These are phyloP conservation scores for Mythimna vitellina DNA, from an alignment of 2,888 invertebrate genomes.

Conservation along the genomic window DNA sequence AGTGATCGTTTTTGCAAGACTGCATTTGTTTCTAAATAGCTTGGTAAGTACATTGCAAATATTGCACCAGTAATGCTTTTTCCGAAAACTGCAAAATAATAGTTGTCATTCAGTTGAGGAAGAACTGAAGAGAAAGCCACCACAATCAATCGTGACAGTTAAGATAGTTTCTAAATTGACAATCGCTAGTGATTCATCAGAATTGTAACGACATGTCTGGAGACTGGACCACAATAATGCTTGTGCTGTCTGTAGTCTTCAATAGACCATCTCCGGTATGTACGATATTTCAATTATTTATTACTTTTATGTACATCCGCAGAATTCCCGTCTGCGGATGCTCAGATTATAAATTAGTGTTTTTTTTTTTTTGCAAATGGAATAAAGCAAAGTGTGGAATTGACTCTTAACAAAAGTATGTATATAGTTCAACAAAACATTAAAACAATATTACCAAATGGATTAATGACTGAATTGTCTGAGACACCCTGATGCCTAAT, in stretches of 20 bases:
- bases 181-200: conserved; percentile 30
- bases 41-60: conserved; percentile 4
- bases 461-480: not conserved
- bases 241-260: not conserved
- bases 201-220: conserved; percentile 31
- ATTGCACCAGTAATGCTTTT: conserved; percentile 21
- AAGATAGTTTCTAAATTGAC: conserved; percentile 37
- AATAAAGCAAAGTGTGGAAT: not conserved
- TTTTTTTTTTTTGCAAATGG: not conserved
- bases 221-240: conserved; percentile 12
- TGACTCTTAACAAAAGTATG: no score
- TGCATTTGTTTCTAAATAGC: conserved; percentile 14
- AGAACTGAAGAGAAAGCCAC: conserved; percentile 35
- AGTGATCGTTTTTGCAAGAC: conserved; percentile 16
- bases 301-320: not conserved
- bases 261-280: conserved; percentile 1
- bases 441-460: not conserved
- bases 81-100: conserved; percentile 11
- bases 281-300: conserved; percentile 2
- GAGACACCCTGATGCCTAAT: conserved; percentile 23
- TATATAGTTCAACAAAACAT: not conserved
- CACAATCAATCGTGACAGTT: conserved; percentile 22
- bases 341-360: not conserved
- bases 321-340: not conserved
- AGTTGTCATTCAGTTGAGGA: not conserved